Percentiles rank a stretch among this genome's conserved stretches.
phyloP scores from a whole-genome alignment of 2,888 invertebrate genomes.

The Luperina testacea region DNA sequence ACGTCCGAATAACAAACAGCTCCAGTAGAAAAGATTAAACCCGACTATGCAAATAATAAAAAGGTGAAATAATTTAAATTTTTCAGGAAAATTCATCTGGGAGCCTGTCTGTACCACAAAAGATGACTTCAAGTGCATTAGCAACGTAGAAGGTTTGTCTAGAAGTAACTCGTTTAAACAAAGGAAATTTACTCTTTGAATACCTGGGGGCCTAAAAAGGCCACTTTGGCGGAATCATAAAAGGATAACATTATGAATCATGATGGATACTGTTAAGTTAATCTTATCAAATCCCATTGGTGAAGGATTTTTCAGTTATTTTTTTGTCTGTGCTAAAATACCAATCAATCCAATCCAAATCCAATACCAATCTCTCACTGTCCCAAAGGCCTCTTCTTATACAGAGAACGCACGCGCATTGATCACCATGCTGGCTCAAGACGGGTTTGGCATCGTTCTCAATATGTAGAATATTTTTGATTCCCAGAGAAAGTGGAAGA shows the following conservation, averaged over 20 bases:
- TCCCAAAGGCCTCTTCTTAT: no score
- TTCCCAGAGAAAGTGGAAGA: conserved; percentile 79
- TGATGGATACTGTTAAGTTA: no score
- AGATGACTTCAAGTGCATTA: conserved; percentile 79
- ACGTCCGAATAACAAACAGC: conserved; percentile 1
- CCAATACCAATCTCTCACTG: no score
- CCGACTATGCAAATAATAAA: conserved; percentile 13
- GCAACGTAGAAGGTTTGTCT: conserved; percentile 74
- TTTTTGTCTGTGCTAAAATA: no score
- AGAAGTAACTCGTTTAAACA: conserved; percentile 2
- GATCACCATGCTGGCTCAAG: no score
- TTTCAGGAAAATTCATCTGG: conserved; percentile 77
- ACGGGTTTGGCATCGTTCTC: neutral
- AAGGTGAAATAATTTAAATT: conserved; percentile 49
- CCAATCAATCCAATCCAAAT: no score
- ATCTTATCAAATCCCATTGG: no score
- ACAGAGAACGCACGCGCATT: no score
- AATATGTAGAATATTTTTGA: neutral
- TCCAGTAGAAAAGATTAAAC: neutral
- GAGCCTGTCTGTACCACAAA: conserved; percentile 82
- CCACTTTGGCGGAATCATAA: no score
- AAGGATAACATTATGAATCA: no score
- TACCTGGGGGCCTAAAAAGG: no score
- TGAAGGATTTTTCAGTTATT: no score
- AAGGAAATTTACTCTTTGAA: neutral